Conservation (phyloP, 2,113 vertebrate genomes). For the Ornithorhynchus anatinus region DNA sequence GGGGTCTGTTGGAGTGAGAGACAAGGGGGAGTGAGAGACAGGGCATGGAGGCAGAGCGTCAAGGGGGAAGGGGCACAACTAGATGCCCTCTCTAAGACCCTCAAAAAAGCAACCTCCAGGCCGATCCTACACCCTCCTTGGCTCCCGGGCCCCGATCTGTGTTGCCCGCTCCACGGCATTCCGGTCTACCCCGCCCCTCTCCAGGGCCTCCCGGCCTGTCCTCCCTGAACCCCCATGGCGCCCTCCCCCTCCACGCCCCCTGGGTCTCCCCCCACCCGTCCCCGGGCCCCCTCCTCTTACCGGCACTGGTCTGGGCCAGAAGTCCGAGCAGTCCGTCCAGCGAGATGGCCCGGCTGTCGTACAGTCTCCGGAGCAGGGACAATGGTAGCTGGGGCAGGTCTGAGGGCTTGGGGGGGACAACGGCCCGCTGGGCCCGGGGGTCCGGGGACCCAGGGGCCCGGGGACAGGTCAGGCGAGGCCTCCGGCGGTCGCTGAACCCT, state of each 20-base stretch:
- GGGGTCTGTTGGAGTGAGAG: slow-evolving; percentile 52
- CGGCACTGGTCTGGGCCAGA: slow-evolving; percentile 79
- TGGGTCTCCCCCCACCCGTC: too few relatives aligned
- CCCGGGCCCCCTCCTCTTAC: slow-evolving; percentile 58
- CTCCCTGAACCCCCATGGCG: neutral
- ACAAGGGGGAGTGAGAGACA: neutral
- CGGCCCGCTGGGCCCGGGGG: neutral
- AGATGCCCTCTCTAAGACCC: too few relatives aligned
- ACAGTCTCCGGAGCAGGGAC: slow-evolving; percentile 72
- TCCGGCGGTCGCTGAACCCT: neutral
- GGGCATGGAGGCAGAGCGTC: neutral
- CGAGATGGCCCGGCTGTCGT: slow-evolving; percentile 72
- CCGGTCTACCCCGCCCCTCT: neutral
- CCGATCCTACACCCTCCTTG: too few relatives aligned
- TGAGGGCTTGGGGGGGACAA: slow-evolving; percentile 51
- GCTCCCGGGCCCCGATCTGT: too few relatives aligned
- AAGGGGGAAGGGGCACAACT: neutral
- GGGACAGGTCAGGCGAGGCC: neutral
- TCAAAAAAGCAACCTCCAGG: neutral
- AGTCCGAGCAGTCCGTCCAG: slow-evolving; percentile 84
- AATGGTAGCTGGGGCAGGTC: slow-evolving; percentile 69
- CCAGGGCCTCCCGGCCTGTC: neutral
- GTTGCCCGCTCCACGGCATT: too few relatives aligned
- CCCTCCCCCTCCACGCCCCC: neutral
- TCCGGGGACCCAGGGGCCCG: neutral